Percentiles rank a stretch among this genome's conserved stretches.
These are phyloP conservation scores for Parasteatoda tepidariorum DNA, from an alignment of 1,140 invertebrate species.

Conservation along the genomic window DNA sequence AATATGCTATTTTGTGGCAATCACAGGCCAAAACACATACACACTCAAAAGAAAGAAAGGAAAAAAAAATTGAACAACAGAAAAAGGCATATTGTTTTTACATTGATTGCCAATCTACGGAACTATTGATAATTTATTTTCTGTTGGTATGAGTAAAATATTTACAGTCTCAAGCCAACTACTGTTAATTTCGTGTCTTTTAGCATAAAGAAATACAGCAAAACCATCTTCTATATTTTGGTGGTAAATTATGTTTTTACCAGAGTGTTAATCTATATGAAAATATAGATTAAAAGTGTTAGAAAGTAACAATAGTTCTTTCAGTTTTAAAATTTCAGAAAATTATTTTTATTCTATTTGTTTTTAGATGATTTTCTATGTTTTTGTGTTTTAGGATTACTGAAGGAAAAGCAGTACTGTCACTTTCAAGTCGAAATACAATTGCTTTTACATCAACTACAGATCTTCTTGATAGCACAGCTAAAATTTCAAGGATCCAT, in stretches of 20 bases:
- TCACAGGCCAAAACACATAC: no score
- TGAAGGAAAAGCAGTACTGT: slow-evolving; percentile 69
- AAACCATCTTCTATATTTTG: no score
- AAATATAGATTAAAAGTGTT: neutral
- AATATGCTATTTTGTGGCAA: no score
- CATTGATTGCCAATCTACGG: no score
- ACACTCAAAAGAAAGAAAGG: no score
- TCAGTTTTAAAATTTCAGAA: neutral
- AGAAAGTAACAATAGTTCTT: neutral
- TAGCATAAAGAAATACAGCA: no score
- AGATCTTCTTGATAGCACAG: slow-evolving; percentile 76
- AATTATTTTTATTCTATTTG: neutral
- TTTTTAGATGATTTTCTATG: neutral
- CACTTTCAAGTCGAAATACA: slow-evolving; percentile 81
- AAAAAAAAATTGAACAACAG: no score
- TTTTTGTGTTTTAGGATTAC: slow-evolving; percentile 68
- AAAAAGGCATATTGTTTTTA: no score
- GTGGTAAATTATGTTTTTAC: neutral
- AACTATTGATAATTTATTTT: no score
- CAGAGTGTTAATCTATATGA: neutral
- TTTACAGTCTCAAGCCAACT: no score
- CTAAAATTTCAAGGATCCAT: slow-evolving; percentile 79
- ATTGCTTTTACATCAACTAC: slow-evolving; percentile 82
- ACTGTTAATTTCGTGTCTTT: no score
- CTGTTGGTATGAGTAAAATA: no score